These are phyloP conservation scores for Acropternis orthonyx DNA, from an alignment of 2,797 vertebrate species.

Conservation along the genomic window DNA sequence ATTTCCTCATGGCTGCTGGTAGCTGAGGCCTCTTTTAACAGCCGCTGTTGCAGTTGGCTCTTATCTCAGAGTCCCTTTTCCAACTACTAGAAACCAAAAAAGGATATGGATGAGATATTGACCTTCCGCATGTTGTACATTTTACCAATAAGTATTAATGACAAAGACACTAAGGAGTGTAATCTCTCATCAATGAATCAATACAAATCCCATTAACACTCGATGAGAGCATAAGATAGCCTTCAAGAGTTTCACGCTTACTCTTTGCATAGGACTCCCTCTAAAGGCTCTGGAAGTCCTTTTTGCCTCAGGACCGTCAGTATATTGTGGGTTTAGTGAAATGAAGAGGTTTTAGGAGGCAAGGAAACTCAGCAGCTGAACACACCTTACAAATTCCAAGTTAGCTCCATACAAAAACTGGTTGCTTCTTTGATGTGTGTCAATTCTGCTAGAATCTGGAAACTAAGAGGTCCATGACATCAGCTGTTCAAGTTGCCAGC, in stretches of 20 bases:
- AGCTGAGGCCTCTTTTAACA: conserved; percentile 23
- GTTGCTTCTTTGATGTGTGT: background rate
- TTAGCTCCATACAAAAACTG: background rate
- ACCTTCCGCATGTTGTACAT: conserved; percentile 21
- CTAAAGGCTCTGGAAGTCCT: conserved; percentile 17
- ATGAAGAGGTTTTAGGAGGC: background rate
- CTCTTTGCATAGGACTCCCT: background rate
- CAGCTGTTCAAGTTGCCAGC: background rate
- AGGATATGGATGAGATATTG: conserved; percentile 44
- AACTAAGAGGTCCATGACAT: background rate
- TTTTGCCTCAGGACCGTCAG: background rate
- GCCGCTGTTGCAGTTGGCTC: background rate
- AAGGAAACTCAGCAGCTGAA: background rate
- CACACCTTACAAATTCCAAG: background rate
- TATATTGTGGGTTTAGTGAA: background rate
- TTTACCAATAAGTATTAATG: conserved; percentile 56
- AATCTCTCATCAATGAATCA: conserved; percentile 64
- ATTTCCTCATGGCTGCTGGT: conserved; percentile 25
- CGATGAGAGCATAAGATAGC: conserved; percentile 35
- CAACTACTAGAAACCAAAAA: background rate
- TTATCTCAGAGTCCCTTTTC: conserved; percentile 10
- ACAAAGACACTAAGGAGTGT: conserved; percentile 51
- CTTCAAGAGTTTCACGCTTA: background rate
- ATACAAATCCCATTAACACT: conserved; percentile 57
- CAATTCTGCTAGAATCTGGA: background rate